Base-by-base conservation (phyloP, 2,113 vertebrate genomes). In the Phoenicopterus ruber region DNA sequence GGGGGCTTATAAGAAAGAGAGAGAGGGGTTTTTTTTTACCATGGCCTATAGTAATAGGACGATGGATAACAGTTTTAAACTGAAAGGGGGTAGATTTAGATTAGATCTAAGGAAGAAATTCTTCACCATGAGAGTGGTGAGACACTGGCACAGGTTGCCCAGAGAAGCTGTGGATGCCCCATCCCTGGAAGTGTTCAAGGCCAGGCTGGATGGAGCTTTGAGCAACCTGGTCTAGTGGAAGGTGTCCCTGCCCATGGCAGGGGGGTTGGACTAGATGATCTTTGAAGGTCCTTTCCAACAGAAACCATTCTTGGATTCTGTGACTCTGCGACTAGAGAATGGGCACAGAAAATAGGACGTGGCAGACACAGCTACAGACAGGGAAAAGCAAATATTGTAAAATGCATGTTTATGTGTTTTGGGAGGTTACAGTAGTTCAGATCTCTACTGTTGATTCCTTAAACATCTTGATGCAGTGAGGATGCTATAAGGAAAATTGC, bases 341-440 rank as follows among this genome's bases (percentile, higher is more conserved):
- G 44, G 65, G 44, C 22, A 76, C 34, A 67, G 63, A 78, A 95
- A 74, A 40, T 4, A 78, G 32, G 9, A 86, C 0, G 0, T 76
- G 54, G 44, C 72, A 86, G 57, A 62, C 28, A n/a, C 29, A 63
- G 46, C 18, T 70, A 50, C 36, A 72, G 69, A n/a, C 32, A 65
- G 34, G 32, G 34, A 86, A 76, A 94, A 89, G 24, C 69, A 83
- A 94, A 72, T 89, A 74, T 17, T 74, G 32, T 61, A 46, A 82
- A 92, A 40, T 78, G 20, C 20, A 19, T 59, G 19, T 79, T 67
- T 84, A 19, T 71, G 44, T 84, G 34, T 86, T 95, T 88, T 80
- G 46, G 36, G 31, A 71, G 47, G 69, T 88, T 84, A 65, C 11
- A 65, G 17, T 67, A 86, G 40, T 67, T 83, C 61, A 74, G 18